Conservation (phyloP, 1,140 invertebrate genomes). For the Papilio xuthus region DNA sequence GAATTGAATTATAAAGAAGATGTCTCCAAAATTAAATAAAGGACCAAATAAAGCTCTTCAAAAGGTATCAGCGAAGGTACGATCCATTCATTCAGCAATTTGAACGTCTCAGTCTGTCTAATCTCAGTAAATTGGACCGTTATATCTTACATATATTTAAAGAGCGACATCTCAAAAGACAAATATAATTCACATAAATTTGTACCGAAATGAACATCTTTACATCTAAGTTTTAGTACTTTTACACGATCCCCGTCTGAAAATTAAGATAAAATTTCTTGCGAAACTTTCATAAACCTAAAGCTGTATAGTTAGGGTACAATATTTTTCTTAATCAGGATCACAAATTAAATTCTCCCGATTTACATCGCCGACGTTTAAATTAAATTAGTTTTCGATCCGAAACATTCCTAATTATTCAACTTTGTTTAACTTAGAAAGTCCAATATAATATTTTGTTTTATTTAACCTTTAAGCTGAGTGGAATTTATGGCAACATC, state of each 20-base stretch:
- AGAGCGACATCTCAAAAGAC: conserved; percentile 39
- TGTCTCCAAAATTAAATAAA: conserved; percentile 35
- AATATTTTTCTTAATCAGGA: conserved; percentile 54
- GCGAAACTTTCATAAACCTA: conserved; percentile 56
- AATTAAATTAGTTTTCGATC: conserved; percentile 38
- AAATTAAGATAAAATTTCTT: conserved; percentile 58
- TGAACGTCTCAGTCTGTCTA: conserved; percentile 40
- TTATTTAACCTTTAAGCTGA: conserved; percentile 37
- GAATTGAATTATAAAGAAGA: conserved; percentile 35
- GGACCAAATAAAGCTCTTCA: conserved; percentile 30
- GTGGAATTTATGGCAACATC: conserved; percentile 27
- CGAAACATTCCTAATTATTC: conserved; percentile 35
- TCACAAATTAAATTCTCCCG: conserved; percentile 40
- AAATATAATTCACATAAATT: conserved; percentile 61
- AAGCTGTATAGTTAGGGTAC: conserved; percentile 48
- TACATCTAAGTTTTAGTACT: conserved; percentile 55
- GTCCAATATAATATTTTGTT: conserved; percentile 37
- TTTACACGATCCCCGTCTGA: conserved; percentile 53
- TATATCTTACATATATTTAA: conserved; percentile 38
- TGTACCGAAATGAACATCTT: conserved; percentile 62
- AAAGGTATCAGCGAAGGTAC: conserved; percentile 35
- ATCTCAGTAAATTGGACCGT: conserved; percentile 42
- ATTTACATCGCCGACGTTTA: conserved; percentile 27
- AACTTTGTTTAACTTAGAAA: conserved; percentile 36
- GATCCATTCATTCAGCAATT: conserved; percentile 34